phyloP scores from a whole-genome alignment of 2,113 vertebrate species.

The Syrrhaptes paradoxus region DNA sequence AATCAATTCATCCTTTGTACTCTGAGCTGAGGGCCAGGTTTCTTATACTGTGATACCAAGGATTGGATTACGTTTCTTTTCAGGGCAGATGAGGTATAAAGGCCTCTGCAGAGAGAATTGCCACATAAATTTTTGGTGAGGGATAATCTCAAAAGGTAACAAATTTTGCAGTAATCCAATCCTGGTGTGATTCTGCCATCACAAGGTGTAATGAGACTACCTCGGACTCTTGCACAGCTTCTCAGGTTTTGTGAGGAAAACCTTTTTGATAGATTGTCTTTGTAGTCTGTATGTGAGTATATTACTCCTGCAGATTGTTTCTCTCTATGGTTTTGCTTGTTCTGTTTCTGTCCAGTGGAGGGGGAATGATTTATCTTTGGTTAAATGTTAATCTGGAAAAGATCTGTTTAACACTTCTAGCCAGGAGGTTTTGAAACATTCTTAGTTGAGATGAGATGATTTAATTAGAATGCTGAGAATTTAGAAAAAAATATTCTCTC shows the following conservation, averaged over 20 bases:
- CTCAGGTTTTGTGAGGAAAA: slow-evolving; percentile 23
- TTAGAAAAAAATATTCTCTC: slow-evolving; percentile 41
- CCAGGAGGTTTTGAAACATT: slow-evolving; percentile 36
- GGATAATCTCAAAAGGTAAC: slow-evolving; percentile 37
- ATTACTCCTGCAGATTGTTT: background rate
- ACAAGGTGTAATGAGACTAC: background rate
- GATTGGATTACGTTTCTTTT: background rate
- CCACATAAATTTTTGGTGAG: slow-evolving; percentile 39
- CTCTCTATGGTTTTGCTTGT: slow-evolving; percentile 23
- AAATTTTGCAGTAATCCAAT: slow-evolving; percentile 16
- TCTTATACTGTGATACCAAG: background rate
- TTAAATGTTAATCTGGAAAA: slow-evolving; percentile 45
- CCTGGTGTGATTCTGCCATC: slow-evolving; percentile 34
- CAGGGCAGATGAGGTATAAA: slow-evolving; percentile 22
- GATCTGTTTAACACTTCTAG: slow-evolving; percentile 48
- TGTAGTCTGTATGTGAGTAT: background rate
- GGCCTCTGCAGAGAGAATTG: background rate
- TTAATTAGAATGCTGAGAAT: slow-evolving; percentile 47
- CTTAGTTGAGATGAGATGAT: slow-evolving; percentile 35
- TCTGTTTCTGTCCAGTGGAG: background rate
- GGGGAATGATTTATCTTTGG: slow-evolving; percentile 29
- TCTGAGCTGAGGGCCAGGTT: background rate
- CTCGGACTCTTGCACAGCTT: background rate
- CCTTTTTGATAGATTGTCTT: slow-evolving; percentile 23
- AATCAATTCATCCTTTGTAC: slow-evolving; percentile 1